Base-by-base conservation (phyloP, 1,140 invertebrate species). In the Rhizoglyphus robini region DNA sequence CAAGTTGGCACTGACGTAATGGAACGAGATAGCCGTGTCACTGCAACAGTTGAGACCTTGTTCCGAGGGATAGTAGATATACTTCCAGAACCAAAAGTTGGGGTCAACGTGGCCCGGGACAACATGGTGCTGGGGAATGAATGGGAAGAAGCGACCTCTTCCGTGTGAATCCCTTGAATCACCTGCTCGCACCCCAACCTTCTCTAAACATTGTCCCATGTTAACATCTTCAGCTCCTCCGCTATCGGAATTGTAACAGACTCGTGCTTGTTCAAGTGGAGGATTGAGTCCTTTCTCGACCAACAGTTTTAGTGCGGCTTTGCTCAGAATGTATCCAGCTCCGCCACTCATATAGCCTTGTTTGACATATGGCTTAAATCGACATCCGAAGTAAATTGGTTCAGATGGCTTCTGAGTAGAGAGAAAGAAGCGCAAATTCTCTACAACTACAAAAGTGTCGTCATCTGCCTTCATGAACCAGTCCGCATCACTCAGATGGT, bases 391-490 rank as follows among this genome's bases (percentile, higher is more conserved):
- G 73, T 93, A 93, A 1, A 92, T 79, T 0, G 89, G 84, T 1
- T 84, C 81, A 0, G 78, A 79, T 4, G 83, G 75, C 70, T 83
- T 82, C 69, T 89, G 83, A 1, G 83, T 79, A 29, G 83, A 82
- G 18, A 96, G 74, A 85, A 96, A 88, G 72, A 88, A 90, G 32
- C 91, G 80, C 38, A 96, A 77, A 77, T 95, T 96, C 76, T 96
- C 91, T 2, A 95, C 82, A 63, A 95, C 81, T 34, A 91, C 87
- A 75, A 90, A 94, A 77, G 91, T 94, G 73, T 96, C 91, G 76
- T 94, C 91, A 73, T 96, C 91, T 31, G 90, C 90, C 76, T 96
- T 96, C 67, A 95, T 78, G 74, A 93, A 93, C 90, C 90, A 95
- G 75, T 95, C 91, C 15, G 83, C 86, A 69, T 90, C 81, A 69